phyloP scores from a whole-genome alignment of 2,888 invertebrate species.

The Mimachlamys varia region DNA sequence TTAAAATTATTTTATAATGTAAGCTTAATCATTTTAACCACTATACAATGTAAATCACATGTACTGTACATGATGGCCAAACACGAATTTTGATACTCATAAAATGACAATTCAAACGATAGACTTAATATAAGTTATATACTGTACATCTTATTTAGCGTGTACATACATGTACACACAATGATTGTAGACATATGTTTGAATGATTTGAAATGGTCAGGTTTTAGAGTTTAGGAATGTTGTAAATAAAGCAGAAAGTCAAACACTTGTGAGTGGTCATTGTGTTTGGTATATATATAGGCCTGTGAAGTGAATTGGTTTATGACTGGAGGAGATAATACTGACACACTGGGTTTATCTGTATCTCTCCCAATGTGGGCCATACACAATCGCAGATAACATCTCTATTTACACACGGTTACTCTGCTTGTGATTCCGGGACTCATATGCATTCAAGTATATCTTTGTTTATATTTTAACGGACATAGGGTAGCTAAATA shows the following conservation, averaged over 20 bases:
- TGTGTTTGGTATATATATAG: too few relatives aligned
- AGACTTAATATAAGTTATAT: too few relatives aligned
- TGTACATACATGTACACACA: too few relatives aligned
- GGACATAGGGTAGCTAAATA: too few relatives aligned
- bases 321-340: background rate
- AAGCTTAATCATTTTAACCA: too few relatives aligned
- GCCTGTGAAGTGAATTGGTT: background rate
- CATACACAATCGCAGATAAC: background rate
- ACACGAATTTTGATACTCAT: background rate
- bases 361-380: background rate
- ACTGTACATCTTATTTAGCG: too few relatives aligned
- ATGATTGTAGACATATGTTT: too few relatives aligned
- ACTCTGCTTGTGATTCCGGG: background rate
- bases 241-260: constrained; percentile 3
- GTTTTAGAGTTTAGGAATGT: background rate
- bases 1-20: too few relatives aligned
- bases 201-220: background rate
- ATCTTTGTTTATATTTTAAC: too few relatives aligned
- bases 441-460: background rate
- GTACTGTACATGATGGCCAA: background rate
- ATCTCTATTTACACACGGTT: background rate
- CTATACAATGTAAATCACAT: too few relatives aligned
- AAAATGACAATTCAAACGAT: background rate
- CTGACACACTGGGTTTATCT: background rate
- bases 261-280: background rate